These are phyloP conservation scores for Cryptoprocta ferox DNA, from an alignment of 2,797 vertebrate species.

Conservation along the genomic window DNA sequence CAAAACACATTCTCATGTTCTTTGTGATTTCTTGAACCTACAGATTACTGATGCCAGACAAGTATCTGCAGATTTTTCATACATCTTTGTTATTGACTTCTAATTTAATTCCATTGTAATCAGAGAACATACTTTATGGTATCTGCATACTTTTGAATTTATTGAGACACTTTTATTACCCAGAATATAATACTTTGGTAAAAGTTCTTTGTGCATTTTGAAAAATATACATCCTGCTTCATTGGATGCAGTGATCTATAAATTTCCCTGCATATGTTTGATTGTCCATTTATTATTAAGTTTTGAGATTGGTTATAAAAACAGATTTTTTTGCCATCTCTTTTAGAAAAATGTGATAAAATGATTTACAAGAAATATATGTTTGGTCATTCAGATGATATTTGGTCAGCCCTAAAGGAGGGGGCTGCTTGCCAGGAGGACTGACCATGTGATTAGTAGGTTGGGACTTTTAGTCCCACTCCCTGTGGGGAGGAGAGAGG, in stretches of 20 bases:
- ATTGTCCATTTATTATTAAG: not conserved
- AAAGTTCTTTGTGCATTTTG: not conserved
- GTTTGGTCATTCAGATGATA: not conserved
- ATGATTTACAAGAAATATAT: not conserved
- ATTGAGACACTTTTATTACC: not conserved
- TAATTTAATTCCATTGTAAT: constrained; percentile 36
- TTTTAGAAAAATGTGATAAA: constrained; percentile 2
- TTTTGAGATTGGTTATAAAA: constrained; percentile 46
- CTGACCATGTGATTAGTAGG: not conserved
- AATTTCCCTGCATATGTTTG: not conserved
- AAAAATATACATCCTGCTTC: not conserved
- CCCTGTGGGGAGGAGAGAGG: not conserved
- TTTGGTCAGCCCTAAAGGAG: not conserved
- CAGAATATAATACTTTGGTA: not conserved
- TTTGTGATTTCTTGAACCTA: not conserved
- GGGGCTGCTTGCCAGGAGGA: not conserved
- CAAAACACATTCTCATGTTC: not conserved
- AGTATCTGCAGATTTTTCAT: constrained; percentile 15
- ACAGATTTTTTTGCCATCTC: constrained; percentile 38
- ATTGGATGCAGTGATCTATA: not conserved
- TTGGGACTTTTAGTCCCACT: not conserved
- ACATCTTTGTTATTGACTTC: constrained; percentile 17
- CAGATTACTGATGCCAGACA: not conserved
- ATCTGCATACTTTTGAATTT: not conserved
- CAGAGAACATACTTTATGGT: not conserved